These are phyloP conservation scores for Tupiocoris notatus DNA, from an alignment of 2,888 invertebrate species.

Conservation along the genomic window DNA sequence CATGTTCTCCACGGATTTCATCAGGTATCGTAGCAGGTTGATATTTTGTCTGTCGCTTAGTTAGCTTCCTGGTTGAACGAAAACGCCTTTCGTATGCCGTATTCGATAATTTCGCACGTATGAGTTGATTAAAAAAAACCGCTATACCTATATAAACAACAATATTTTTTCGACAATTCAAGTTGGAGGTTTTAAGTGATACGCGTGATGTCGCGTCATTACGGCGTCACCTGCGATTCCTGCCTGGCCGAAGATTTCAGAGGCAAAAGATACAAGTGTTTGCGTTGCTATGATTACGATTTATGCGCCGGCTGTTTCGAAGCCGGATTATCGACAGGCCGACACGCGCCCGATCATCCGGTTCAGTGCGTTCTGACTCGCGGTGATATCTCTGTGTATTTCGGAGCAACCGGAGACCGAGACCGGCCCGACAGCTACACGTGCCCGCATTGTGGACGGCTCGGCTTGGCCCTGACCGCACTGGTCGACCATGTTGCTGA, in stretches of 20 bases:
- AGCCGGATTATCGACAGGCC: constrained; percentile 80
- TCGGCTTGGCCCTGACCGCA: constrained; percentile 90
- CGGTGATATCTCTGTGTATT: constrained; percentile 85
- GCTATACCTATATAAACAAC: no score
- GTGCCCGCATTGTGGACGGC: constrained; percentile 93
- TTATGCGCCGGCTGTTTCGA: constrained; percentile 94
- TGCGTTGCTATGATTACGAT: constrained; percentile 98
- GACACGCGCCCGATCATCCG: constrained; percentile 93
- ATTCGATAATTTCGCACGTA: no score
- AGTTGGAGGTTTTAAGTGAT: not conserved
- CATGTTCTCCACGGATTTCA: no score
- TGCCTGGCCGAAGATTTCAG: constrained; percentile 96
- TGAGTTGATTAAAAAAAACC: no score
- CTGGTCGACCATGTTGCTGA: constrained; percentile 85
- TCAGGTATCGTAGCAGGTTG: no score
- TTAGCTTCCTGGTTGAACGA: no score
- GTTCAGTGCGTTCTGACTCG: constrained; percentile 98
- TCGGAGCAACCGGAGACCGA: constrained; percentile 90
- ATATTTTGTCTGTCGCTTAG: no score
- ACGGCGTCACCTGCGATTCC: constrained; percentile 98
- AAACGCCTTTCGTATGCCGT: no score
- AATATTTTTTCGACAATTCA: not conserved
- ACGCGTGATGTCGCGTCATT: constrained; percentile 44
- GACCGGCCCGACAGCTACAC: constrained; percentile 94
- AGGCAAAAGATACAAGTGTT: constrained; percentile 96